Base-by-base conservation (phyloP, 2,888 invertebrate genomes). In the Lepas anatifera region DNA sequence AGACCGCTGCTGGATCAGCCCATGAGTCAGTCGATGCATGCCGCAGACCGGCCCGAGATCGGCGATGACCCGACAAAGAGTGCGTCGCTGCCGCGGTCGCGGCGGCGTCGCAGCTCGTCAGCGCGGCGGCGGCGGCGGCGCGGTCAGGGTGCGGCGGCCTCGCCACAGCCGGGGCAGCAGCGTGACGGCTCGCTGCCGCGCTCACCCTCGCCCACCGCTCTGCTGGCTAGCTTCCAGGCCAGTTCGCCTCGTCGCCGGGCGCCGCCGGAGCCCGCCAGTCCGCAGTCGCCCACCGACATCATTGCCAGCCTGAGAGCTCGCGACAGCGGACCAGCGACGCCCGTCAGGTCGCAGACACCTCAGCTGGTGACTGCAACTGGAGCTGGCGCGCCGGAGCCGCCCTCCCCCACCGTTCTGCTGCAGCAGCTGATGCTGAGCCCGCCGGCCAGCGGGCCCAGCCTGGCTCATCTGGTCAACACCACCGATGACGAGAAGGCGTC, bases 361-460 rank as follows among this genome's bases (percentile, higher is more conserved):
- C 43, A 13, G 18, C 6, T 18, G n/a, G n/a, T n/a, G n/a, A n/a
- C n/a, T n/a, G n/a, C n/a, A n/a, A n/a, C n/a, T n/a, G n/a, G n/a
- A n/a, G 8, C 39, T 7, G 39, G 39, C 39, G 39, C 8, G 22
- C 22, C n/a, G 32, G 58, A 58, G 58, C 58, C 58, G 6, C 58
- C n/a, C 32, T 58, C 58, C 4, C 58, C 58, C 18, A 58, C 58
- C 4, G 58, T 18, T 22, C 10, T 58, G 58, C 10, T 58, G 32
- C 32, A 13, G 4, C 58, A 58, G 13, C 58, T 58, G 58, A n/a
- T 1, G 58, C 18, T 25, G 32, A 29, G 13, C 10, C 66, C 41
- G 43, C 69, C 32, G 43, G 22, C 69, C 16, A 43, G 64, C 48
- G 25, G 64, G 48, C 39, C 35, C 70, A 70, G 70, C 4, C n/a